Conservation (phyloP, 2,888 invertebrate species). For the Yponomeuta evonymella region DNA sequence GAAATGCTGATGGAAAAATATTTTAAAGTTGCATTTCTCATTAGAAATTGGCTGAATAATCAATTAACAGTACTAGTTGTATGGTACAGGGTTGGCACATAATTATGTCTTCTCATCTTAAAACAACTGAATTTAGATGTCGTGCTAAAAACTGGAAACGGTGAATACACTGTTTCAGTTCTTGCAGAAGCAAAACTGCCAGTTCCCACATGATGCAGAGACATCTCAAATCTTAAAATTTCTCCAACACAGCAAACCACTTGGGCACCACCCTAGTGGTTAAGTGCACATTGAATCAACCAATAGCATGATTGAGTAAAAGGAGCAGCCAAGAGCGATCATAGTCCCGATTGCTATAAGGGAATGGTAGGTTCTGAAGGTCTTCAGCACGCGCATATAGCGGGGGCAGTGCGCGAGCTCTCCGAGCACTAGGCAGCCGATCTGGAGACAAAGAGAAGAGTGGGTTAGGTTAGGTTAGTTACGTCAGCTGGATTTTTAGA, state of each 20-base stretch:
- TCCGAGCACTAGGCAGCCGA: constrained; percentile 84
- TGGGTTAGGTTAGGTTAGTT: too few species aligned
- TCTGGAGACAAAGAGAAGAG: constrained; percentile 37
- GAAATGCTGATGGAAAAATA: not conserved
- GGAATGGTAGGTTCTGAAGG: constrained; percentile 86
- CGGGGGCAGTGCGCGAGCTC: constrained; percentile 85
- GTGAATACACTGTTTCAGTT: too few species aligned
- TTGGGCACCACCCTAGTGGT: not conserved
- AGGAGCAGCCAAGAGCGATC: constrained; percentile 63
- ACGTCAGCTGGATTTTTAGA: too few species aligned
- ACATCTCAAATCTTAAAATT: constrained; percentile 16
- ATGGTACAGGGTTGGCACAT: too few species aligned
- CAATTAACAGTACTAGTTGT: too few species aligned
- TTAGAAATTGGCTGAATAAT: not conserved
- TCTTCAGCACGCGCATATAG: constrained; percentile 83
- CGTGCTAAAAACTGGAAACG: too few species aligned
- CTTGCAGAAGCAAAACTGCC: not conserved
- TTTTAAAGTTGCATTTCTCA: not conserved
- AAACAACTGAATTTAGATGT: too few species aligned
- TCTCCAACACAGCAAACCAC: constrained; percentile 8
- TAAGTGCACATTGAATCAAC: constrained; percentile 65
- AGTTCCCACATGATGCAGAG: constrained; percentile 23
- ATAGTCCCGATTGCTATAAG: constrained; percentile 88
- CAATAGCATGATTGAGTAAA: constrained; percentile 66
- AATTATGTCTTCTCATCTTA: too few species aligned